Percentiles rank a stretch among this genome's conserved stretches.
phyloP scores from a whole-genome alignment of 2,797 vertebrate genomes.

The Gephyroberyx darwinii region DNA sequence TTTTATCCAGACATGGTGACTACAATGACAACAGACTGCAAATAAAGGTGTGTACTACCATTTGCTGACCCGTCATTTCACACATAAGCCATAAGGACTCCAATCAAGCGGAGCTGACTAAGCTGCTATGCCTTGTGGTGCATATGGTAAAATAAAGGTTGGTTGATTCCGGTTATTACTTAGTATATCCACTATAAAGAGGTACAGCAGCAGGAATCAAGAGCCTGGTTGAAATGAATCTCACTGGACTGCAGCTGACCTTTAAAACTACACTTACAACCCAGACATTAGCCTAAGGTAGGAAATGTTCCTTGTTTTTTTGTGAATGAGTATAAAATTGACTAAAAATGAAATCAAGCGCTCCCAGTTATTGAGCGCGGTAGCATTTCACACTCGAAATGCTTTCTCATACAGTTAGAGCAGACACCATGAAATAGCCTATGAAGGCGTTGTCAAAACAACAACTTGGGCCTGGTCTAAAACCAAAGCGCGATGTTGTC shows the following conservation, averaged over 20 bases:
- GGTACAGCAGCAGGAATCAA: not conserved
- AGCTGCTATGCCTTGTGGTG: not conserved
- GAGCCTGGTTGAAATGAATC: conserved; percentile 14
- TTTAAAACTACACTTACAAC: conserved; percentile 30
- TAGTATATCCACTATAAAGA: not conserved
- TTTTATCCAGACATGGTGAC: not conserved
- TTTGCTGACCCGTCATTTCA: conserved; percentile 7
- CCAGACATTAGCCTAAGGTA: not conserved
- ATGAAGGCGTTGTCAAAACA: conserved; percentile 65
- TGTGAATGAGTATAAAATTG: conserved; percentile 40
- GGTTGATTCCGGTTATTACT: conserved; percentile 18
- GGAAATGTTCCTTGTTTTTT: conserved; percentile 16
- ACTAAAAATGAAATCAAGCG: conserved; percentile 51
- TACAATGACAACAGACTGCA: not conserved
- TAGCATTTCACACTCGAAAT: conserved; percentile 60
- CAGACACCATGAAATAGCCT: conserved; percentile 68
- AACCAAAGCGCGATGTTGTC: conserved; percentile 13
- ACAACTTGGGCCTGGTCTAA: conserved; percentile 21
- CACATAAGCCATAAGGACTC: too few species aligned
- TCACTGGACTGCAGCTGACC: conserved; percentile 28
- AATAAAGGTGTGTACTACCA: not conserved
- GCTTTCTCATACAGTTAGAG: conserved; percentile 48
- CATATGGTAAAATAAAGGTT: conserved; percentile 6
- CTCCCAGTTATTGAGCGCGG: conserved; percentile 36
- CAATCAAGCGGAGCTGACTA: not conserved